A percentile compares a stretch with the other conserved stretches of the same genome.
phyloP scores from a whole-genome alignment of 2,888 invertebrate genomes.

The Flexamia atlantica region DNA sequence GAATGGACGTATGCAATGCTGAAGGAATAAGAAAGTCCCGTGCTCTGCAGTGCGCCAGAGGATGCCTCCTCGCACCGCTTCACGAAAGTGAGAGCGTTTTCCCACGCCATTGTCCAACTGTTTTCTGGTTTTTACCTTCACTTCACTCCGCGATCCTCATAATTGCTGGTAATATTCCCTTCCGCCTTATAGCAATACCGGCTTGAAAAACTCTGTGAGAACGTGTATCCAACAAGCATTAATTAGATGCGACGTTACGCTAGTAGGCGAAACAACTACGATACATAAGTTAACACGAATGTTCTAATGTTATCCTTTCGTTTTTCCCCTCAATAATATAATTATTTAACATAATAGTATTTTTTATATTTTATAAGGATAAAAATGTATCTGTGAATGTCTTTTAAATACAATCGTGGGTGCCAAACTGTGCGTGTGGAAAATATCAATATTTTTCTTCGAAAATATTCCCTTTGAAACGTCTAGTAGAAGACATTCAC shows the following conservation, averaged over 20 bases:
- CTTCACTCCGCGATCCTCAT: slow-evolving; percentile 19
- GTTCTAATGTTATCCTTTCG: no score
- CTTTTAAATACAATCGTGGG: no score
- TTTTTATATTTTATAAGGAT: no score
- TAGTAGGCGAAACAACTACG: no score
- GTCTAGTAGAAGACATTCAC: neutral
- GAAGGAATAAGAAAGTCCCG: no score
- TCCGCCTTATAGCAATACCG: slow-evolving; percentile 37
- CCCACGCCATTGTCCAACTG: slow-evolving; percentile 40
- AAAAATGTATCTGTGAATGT: no score
- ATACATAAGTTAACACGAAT: no score
- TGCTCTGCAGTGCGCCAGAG: neutral
- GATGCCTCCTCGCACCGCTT: neutral
- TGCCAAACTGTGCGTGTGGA: no score
- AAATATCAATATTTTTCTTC: neutral
- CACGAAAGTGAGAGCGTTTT: neutral
- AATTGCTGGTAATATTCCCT: slow-evolving; percentile 38
- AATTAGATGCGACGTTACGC: slow-evolving; percentile 1
- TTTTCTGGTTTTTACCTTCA: slow-evolving; percentile 51
- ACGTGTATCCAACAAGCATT: slow-evolving; percentile 1
- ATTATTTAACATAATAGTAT: no score
- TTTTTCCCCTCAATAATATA: no score
- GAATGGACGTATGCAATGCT: no score
- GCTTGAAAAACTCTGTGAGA: slow-evolving; percentile 29
- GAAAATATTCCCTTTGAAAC: neutral